Base-by-base conservation (phyloP, 2,797 vertebrate species). In the Pelochelys cantorii region DNA sequence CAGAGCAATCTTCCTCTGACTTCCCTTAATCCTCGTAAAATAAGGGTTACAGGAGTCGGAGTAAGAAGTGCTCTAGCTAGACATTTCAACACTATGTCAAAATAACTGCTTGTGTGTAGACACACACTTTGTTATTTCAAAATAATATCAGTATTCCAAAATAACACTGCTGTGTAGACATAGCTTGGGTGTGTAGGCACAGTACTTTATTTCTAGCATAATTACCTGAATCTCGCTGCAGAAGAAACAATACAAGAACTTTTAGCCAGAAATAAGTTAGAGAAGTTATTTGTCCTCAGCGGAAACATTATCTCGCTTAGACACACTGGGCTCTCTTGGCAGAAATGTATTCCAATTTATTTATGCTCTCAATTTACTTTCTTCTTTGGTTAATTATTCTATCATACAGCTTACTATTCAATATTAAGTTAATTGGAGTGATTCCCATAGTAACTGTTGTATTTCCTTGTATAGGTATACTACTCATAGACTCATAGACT, bases 381-480 rank as follows among this genome's bases (percentile, higher is more conserved):
- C 60, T 11, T 5, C 7, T 17, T 1, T 18, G 48, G 60, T 5
- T 79, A 54, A 83, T 68, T 91, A n/a, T 84, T 84, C 81, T 53
- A 42, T 34, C 1, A 0, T 2, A 56, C 23, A 84, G 37, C 53
- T 48, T 18, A n/a, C 17, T 78, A 84, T 84, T 92, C 79, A 80
- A 83, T 71, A 60, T 53, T 86, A 12, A 12, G 11, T 85, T 59
- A 13, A 75, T 92, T 82, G 62, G 75, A n/a, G 59, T 4, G 11
- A 93, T 78, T 62, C 85, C 95, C 79, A 57, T 0, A 85, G 92
- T 84, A 95, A 90, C 90, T 81, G 75, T 4, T 37, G 22, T 59
- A 85, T 84, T 56, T 10, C 1, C 0, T 3, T n/a, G 52, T 57
- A 59, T 25, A 0, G 71, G 27, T 34, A 14, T 3, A 0, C n/a